Conservation (phyloP, 2,888 invertebrate species). For the Eretmocerus hayati region DNA sequence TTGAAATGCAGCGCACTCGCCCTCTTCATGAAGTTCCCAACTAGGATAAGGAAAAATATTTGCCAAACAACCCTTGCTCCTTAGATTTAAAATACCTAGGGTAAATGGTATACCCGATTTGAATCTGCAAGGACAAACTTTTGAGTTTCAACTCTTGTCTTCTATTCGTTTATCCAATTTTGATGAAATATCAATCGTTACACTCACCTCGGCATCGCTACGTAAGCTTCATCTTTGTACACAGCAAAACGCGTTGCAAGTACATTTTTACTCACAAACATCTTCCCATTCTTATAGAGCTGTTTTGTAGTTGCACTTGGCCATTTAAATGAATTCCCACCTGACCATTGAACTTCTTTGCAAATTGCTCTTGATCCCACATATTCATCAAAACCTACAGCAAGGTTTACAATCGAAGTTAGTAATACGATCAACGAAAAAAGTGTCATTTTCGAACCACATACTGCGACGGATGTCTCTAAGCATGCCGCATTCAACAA, state of each 20-base stretch:
- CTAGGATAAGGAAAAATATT: conserved; percentile 58
- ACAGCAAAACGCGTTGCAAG: conserved; percentile 58
- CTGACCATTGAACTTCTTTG: conserved; percentile 42
- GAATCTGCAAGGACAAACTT: conserved; percentile 40
- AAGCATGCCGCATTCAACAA: too few relatives aligned
- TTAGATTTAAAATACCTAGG: conserved; percentile 51
- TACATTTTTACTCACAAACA: conserved; percentile 55
- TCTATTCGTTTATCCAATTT: too few relatives aligned
- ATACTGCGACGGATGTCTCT: too few relatives aligned
- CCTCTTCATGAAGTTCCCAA: conserved; percentile 65
- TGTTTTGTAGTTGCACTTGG: conserved; percentile 56
- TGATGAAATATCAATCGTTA: too few relatives aligned
- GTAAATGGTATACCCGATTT: conserved; percentile 58
- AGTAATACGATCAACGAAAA: too few relatives aligned
- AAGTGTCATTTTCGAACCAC: too few relatives aligned
- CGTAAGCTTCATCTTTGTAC: conserved; percentile 52
- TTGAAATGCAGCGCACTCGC: conserved; percentile 59
- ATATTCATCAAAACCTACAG: too few relatives aligned
- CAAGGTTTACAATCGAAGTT: too few relatives aligned
- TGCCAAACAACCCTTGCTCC: too few relatives aligned
- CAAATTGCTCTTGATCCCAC: too few relatives aligned
- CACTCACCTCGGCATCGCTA: conserved; percentile 55
- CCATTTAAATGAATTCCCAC: conserved; percentile 48
- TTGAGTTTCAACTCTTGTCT: too few relatives aligned
- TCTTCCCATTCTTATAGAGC: conserved; percentile 54